phyloP scores from a whole-genome alignment of 2,888 invertebrate species.

The Griposia aprilina region DNA sequence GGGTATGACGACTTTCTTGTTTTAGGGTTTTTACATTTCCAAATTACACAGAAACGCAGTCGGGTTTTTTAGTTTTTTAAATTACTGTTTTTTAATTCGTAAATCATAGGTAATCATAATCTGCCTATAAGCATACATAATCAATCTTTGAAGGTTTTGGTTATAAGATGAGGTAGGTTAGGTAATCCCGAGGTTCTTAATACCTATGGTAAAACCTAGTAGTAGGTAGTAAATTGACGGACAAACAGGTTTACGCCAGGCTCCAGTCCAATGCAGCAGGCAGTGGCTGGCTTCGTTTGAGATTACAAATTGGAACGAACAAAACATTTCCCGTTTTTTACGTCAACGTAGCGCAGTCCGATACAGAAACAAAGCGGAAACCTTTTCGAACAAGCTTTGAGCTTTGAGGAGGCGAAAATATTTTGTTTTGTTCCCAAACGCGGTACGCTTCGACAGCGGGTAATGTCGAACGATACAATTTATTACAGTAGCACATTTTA shows the following conservation, averaged over 20 bases:
- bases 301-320: slow-evolving; percentile 28
- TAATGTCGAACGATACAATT: slow-evolving; percentile 26
- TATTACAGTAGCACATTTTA: slow-evolving; percentile 26
- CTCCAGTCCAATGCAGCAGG: not conserved
- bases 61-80: too few relatives aligned
- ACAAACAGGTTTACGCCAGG: not conserved
- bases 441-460: too few relatives aligned
- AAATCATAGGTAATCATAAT: not conserved
- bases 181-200: not conserved
- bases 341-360: not conserved
- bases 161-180: not conserved
- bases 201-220: not conserved
- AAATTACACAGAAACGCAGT: too few relatives aligned
- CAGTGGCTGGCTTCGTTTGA: slow-evolving; percentile 2
- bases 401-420: slow-evolving; percentile 30
- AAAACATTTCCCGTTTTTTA: slow-evolving; percentile 22
- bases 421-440: slow-evolving; percentile 44
- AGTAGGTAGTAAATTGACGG: not conserved
- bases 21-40: too few relatives aligned
- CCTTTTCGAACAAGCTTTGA: slow-evolving; percentile 46
- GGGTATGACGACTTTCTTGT: too few relatives aligned
- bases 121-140: not conserved
- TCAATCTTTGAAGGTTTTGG: not conserved
- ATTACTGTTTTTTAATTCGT: not conserved
- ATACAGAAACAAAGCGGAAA: slow-evolving; percentile 36